Percentiles rank a stretch among this genome's conserved stretches.
Conservation (phyloP, 2,113 vertebrate genomes). For the Macquaria australasica region DNA sequence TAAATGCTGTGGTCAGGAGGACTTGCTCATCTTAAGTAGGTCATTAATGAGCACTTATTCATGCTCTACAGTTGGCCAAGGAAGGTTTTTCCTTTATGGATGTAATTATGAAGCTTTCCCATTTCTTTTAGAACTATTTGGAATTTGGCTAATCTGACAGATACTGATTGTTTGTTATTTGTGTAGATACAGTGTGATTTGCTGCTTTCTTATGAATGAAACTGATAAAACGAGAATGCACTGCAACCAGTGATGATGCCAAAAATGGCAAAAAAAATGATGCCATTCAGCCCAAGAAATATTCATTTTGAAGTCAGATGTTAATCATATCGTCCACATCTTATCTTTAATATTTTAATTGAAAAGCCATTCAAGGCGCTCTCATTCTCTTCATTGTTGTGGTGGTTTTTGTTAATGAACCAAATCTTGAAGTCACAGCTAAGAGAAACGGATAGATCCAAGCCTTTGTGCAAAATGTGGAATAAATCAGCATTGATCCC, state of each 20-base stretch:
- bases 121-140: not conserved
- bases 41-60: constrained; percentile 11
- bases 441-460: not conserved
- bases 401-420: no score
- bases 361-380: no score
- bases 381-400: no score
- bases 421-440: not conserved
- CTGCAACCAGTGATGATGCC: not conserved
- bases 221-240: not conserved
- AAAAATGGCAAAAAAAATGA: not conserved
- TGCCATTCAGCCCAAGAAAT: not conserved
- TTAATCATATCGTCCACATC: not conserved
- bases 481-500: not conserved
- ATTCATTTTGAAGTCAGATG: not conserved
- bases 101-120: not conserved
- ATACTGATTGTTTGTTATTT: not conserved
- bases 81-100: not conserved
- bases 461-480: not conserved
- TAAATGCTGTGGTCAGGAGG: not conserved
- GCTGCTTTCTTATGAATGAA: not conserved
- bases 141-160: not conserved
- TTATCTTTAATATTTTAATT: not conserved
- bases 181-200: not conserved
- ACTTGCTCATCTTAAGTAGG: constrained; percentile 3
- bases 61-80: not conserved